Percentiles rank a stretch among this genome's conserved stretches.
These are phyloP conservation scores for Lepilemur septentrionalis DNA, from an alignment of 2,797 vertebrate genomes.

Conservation along the genomic window DNA sequence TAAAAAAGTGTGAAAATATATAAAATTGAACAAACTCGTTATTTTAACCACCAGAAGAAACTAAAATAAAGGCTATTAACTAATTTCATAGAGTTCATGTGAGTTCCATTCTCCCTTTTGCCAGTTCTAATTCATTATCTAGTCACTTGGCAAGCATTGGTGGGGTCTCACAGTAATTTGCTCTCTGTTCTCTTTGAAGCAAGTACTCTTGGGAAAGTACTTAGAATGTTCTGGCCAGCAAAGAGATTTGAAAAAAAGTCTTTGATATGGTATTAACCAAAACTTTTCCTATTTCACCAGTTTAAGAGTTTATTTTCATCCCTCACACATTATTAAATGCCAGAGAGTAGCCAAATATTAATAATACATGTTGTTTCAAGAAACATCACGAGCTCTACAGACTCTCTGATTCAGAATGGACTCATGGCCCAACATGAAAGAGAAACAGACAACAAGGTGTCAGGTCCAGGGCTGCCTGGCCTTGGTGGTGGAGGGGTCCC, in stretches of 20 bases:
- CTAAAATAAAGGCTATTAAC: neutral
- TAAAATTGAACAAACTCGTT: neutral
- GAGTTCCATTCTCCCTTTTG: neutral
- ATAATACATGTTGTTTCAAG: neutral
- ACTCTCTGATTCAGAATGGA: neutral
- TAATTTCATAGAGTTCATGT: neutral
- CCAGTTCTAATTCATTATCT: neutral
- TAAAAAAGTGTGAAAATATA: neutral
- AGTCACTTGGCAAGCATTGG: neutral
- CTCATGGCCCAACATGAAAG: neutral
- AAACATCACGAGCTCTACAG: neutral
- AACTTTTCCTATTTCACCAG: neutral
- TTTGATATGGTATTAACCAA: neutral
- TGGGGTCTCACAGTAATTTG: neutral
- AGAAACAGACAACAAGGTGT: neutral
- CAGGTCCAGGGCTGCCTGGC: neutral
- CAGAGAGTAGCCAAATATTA: slow-evolving; percentile 11
- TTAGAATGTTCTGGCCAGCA: neutral
- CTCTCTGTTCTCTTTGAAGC: neutral
- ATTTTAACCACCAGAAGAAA: neutral
- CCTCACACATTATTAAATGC: slow-evolving; percentile 3
- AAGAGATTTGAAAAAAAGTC: neutral
- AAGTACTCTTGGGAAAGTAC: neutral
- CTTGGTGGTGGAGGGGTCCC: neutral
- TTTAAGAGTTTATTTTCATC: slow-evolving; percentile 33